Conservation (phyloP, 2,888 invertebrate genomes). For the Calliphora vomitoria region DNA sequence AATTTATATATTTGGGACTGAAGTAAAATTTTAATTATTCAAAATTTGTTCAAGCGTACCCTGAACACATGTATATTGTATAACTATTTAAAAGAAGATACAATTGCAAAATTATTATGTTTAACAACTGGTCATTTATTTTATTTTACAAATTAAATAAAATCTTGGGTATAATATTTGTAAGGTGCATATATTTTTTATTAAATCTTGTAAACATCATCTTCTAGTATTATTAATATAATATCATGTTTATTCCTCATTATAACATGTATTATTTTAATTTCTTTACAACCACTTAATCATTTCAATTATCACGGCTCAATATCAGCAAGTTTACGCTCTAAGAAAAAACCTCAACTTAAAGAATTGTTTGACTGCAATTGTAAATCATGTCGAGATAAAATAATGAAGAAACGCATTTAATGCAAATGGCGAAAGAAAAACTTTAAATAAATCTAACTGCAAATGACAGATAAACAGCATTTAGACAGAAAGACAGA, state of each 20-base stretch:
- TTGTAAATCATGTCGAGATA: conserved; percentile 59
- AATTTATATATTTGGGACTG: no score
- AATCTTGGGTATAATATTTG: no score
- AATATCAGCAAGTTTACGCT: background rate
- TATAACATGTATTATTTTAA: background rate
- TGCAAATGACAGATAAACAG: conserved; percentile 66
- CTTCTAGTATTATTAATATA: background rate
- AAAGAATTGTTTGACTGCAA: conserved; percentile 14
- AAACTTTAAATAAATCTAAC: conserved; percentile 51
- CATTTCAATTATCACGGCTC: conserved; percentile 14
- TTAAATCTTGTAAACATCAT: background rate
- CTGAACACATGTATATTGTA: no score
- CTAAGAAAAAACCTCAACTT: background rate
- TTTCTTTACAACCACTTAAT: conserved; percentile 33
- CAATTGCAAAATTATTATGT: no score
- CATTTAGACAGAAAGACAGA: conserved; percentile 15
- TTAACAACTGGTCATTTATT: no score
- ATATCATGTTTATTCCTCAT: background rate
- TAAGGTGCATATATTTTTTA: no score
- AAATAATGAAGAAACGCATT: conserved; percentile 52
- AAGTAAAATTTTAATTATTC: no score
- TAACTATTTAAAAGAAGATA: no score
- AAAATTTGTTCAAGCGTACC: no score
- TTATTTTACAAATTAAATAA: no score
- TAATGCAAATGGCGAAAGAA: conserved; percentile 23